Base-by-base conservation (phyloP, 2,888 invertebrate genomes). In the Caenorhabditis doughertyi region DNA sequence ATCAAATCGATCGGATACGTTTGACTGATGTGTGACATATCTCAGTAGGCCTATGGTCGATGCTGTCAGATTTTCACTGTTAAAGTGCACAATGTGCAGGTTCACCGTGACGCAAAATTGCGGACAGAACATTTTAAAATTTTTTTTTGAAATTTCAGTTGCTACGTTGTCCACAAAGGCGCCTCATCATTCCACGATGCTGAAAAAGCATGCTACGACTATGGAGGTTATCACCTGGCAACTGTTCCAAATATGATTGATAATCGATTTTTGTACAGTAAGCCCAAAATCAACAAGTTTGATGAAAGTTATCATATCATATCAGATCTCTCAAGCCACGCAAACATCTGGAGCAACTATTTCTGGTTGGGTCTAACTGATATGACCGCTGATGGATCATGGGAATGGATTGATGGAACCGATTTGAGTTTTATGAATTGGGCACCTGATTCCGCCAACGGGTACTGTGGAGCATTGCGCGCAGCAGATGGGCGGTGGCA, bases 351-450 rank as follows among this genome's bases (percentile, higher is more conserved):
- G 39, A 47, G 47, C 21, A 82, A 73, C 55, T 67, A 67, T 16
- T 77, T 55, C 35, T 82, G 72, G 72, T 44, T 82, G 5, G 82
- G 82, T 0, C 53, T 67, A 18, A 77, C 72, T 11, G 82, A 82
- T 56, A 53, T 72, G 67, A 72, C 77, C 2, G 49, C 72, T 2
- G 68, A 72, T 18, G 82, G 82, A 2, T 49, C 42, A 16, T 82
- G 77, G 71, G 47, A 77, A 47, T 82, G 82, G 82, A 72, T 82
- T 18, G 82, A 82, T 49, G 82, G 82, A 27, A 35, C 55, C 0
- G 51, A 58, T 25, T 18, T 77, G 49, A 16, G 8, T 0, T 82
- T 77, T 32, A 13, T 21, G 32, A 72, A 77, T 42, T 82, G 82
- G 82, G 56, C 82, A 1, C 44, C 51, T 2, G 67, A 35, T 5